Evolutionary conservation across 2,797 vertebrate genomes (phyloP), one percentile per base, ranked within the genome.

Genomic region (Lepidocolaptes lacrymiger): DNA sequence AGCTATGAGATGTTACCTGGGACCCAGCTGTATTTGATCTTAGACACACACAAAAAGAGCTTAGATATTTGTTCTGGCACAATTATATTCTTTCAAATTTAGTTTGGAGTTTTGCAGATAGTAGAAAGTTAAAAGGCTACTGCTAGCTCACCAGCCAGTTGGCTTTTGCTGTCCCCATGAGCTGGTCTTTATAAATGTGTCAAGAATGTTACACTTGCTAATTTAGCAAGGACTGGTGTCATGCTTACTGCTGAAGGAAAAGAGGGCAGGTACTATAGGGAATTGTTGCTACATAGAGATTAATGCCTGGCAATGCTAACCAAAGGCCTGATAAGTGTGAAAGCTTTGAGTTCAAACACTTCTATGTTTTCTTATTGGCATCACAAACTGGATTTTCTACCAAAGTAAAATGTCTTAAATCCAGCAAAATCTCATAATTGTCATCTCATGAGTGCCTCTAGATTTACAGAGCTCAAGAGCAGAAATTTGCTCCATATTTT

Each of bases 151-250:
- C 98, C 97, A 77, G 98, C 97, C 22, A 98, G 94, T 72, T 98
- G 98, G 55, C 97, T 97, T 89, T 97, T 96, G 95, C 98, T 98
- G 95, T 98, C 97, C 79, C 98, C 98, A 98, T 97, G 68, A 98
- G 98, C 98, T 97, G 97, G 77, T 98, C 98, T 97, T 98, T 98
- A 97, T 98, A 98, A 94, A 98, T 98, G 95, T 93, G 97, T 97
- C 94, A 97, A 98, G 96, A 98, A 96, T 22, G 97, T 98, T 21
- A 97, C 98, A 94, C 98, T 98, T 79, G 97, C 98, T 87, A 98
- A 98, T 96, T 98, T 98, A 49, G 97, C 98, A 96, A 98, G 96
- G 97, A 98, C 98, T 92, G 95, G 98, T 97, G 98, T 97, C 94
- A 97, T 48, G 96, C 98, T 98, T 97, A 98, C 97, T 86, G 97